Base-by-base conservation (phyloP, 53 echinoderm and acorn worm species). In the Holothuria scabra region DNA sequence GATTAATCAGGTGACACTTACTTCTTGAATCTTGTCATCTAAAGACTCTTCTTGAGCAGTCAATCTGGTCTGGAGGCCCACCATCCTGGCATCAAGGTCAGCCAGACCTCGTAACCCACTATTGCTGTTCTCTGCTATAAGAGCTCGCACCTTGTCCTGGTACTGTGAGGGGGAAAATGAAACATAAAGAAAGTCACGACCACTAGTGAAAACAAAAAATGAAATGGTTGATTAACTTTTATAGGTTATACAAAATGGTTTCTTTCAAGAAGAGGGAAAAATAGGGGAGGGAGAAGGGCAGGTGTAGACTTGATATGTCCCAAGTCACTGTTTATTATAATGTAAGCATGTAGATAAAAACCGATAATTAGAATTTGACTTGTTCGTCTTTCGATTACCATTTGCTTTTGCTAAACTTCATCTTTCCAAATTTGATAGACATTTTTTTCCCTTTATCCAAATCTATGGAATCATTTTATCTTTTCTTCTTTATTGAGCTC, bases 21-120 rank as follows among this genome's bases (percentile, higher is more conserved):
- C 99, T 83, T 95, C 91, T 13, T 66, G 29, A 12, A 99, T 83
- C 38, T 89, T 87, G 32, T 85, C 79, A 16, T 94, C 81, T 8
- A 86, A 26, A 21, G 62, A 69, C 56, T 99, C 99, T 30, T 95
- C 92, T 66, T 95, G 99, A 25, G 70, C 33, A 1, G 74, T 46
- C 21, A 94, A 52, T 68, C 94, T 92, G 33, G 85, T 59, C 61
- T 92, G 90, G 12, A 99, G 55, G 33, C 89, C 66, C 32, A 82
- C 68, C 65, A 99, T 32, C 87, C 94, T 82, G 12, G 99, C 91
- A 85, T 99, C 99, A 1, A 99, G 90, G 80, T 99, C 99, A 60
- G 94, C 85, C 41, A 93, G 30, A 10, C 94, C 99, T 58, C 99
- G 81, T 25, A 94, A 11, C 9, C 92, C 90, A 34, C 94, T 70